A percentile compares a stretch with the other conserved stretches of the same genome.
Evolutionary conservation across 2,888 invertebrate species (phyloP).

Genomic region (Pheosia tremula): DNA sequence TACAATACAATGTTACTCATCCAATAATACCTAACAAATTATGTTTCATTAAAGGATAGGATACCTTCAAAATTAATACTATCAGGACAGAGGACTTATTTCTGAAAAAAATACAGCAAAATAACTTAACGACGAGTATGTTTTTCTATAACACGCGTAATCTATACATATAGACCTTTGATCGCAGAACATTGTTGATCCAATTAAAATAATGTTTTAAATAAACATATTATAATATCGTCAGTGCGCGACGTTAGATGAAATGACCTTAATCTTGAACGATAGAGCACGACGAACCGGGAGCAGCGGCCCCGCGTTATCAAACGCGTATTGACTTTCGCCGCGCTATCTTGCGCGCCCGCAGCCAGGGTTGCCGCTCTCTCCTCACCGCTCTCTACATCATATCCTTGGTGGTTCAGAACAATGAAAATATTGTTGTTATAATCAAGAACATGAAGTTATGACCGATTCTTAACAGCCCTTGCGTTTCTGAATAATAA

Average conservation of each 20-base stretch:
- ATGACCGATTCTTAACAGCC: neutral
- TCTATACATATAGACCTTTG: neutral
- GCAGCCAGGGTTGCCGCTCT: conserved; percentile 29
- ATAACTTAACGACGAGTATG: too few relatives aligned
- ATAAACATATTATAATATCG: neutral
- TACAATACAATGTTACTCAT: neutral
- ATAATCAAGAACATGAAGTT: neutral
- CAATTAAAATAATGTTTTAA: neutral
- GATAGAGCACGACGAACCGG: conserved; percentile 58
- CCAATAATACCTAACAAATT: neutral
- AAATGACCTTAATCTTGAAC: conserved; percentile 81
- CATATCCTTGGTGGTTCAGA: neutral
- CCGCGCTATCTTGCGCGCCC: conserved; percentile 46
- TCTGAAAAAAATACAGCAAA: too few relatives aligned
- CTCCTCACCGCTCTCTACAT: neutral
- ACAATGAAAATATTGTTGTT: neutral
- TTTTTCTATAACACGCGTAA: too few relatives aligned
- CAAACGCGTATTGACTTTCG: conserved; percentile 64
- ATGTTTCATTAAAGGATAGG: too few relatives aligned
- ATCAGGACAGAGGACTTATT: too few relatives aligned
- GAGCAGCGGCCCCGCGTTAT: conserved; percentile 68
- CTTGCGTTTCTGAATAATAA: too few relatives aligned
- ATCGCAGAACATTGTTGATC: neutral
- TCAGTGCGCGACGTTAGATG: conserved; percentile 47
- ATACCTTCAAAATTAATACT: too few relatives aligned